phyloP scores from a whole-genome alignment of 2,888 invertebrate species.

The Xestia c-nigrum region DNA sequence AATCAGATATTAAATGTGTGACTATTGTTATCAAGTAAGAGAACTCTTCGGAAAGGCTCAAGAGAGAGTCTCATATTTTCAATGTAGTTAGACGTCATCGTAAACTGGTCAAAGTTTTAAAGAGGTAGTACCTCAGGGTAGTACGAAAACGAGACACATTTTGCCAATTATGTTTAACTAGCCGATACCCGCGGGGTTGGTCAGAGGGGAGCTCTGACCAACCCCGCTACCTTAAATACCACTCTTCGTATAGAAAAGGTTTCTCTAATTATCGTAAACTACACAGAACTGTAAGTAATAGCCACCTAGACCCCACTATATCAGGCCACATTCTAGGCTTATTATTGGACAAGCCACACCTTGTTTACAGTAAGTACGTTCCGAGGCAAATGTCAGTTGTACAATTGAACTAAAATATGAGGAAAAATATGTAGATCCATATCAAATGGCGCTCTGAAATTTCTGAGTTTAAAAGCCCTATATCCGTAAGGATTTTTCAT shows the following conservation, averaged over 20 bases:
- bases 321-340: constrained; percentile 31
- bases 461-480: neutral
- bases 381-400: constrained; percentile 41
- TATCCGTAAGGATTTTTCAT: neutral
- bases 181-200: too few relatives aligned
- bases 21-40: neutral
- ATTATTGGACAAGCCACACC: constrained; percentile 44
- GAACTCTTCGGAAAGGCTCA: neutral
- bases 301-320: neutral
- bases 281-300: constrained; percentile 9
- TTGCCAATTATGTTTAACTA: neutral
- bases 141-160: neutral
- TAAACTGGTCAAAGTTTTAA: neutral
- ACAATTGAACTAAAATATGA: constrained; percentile 27
- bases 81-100: neutral
- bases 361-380: constrained; percentile 30
- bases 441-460: neutral
- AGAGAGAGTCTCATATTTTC: neutral
- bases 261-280: constrained; percentile 15
- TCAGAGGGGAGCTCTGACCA: neutral
- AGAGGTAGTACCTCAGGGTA: neutral
- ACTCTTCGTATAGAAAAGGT: constrained; percentile 6
- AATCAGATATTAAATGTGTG: constrained; percentile 9
- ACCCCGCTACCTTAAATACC: neutral
- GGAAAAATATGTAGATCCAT: constrained; percentile 14